A percentile compares a stretch with the other conserved stretches of the same genome.
phyloP scores from a whole-genome alignment of 2,113 vertebrate species.

The Orycteropus afer region DNA sequence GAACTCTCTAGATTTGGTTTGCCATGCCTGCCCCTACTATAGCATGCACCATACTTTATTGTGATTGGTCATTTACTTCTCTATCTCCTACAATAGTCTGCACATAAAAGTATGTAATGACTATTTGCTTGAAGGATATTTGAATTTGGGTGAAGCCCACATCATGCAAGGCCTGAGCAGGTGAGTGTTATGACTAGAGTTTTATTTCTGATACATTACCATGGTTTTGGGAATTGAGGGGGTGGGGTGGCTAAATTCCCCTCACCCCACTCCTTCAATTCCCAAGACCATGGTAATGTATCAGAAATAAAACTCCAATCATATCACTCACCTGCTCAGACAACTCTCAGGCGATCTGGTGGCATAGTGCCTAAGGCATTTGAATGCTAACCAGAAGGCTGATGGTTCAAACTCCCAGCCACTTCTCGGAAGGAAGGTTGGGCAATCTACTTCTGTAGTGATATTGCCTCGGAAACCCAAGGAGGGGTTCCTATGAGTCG shows the following conservation, averaged over 20 bases:
- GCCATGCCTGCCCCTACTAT: not conserved
- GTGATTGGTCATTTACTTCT: not conserved
- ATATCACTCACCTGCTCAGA: not conserved
- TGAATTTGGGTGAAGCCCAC: not conserved
- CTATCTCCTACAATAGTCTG: not conserved
- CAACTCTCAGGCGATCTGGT: too few relatives aligned
- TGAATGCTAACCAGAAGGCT: too few relatives aligned
- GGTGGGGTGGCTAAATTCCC: too few relatives aligned
- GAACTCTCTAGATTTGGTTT: not conserved
- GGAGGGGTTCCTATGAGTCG: too few relatives aligned
- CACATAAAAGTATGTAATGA: not conserved
- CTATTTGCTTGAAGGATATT: not conserved
- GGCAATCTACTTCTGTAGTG: too few relatives aligned
- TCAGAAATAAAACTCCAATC: not conserved
- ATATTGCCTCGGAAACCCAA: too few relatives aligned
- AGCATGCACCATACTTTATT: not conserved
- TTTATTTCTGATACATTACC: not conserved
- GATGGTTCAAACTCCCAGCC: too few relatives aligned
- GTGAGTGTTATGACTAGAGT: not conserved
- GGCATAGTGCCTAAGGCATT: too few relatives aligned
- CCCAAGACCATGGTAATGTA: not conserved
- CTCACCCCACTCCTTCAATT: not conserved
- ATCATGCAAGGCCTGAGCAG: not conserved
- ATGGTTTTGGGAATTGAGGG: not conserved
- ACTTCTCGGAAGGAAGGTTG: too few relatives aligned